These are phyloP conservation scores for Climacteris rufus DNA, from an alignment of 2,113 vertebrate species.

Conservation along the genomic window DNA sequence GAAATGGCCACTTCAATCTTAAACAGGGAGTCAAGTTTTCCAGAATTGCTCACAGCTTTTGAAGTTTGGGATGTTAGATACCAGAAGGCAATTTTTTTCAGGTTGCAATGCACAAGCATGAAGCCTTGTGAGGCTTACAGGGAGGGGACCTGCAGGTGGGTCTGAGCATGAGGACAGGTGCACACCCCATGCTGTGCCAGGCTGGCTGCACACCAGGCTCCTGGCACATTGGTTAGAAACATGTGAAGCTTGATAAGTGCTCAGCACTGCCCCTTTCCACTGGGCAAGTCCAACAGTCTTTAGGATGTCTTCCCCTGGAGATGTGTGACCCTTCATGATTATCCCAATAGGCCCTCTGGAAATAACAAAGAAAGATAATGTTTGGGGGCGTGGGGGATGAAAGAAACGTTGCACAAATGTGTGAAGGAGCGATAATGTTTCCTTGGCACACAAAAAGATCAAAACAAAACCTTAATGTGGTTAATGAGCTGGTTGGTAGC, in stretches of 20 bases:
- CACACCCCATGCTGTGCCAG: background rate
- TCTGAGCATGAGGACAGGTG: accelerated
- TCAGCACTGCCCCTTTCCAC: background rate
- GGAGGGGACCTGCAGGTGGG: background rate
- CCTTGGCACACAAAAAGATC: background rate
- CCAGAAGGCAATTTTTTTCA: background rate
- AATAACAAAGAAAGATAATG: background rate
- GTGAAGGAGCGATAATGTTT: background rate
- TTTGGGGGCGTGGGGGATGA: background rate
- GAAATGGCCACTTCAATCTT: background rate
- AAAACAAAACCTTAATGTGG: background rate
- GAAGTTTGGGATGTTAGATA: background rate
- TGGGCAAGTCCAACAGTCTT: background rate
- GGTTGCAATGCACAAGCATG: too few species aligned
- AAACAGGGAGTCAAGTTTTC: background rate
- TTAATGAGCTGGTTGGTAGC: background rate
- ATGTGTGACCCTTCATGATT: background rate
- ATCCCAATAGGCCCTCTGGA: background rate
- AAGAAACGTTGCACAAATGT: background rate
- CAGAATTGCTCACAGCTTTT: background rate
- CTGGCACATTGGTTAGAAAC: background rate
- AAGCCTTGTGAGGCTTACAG: background rate
- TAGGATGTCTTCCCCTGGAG: background rate
- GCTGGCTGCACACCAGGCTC: background rate
- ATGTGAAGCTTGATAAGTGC: accelerated